Evolutionary conservation across 2,797 vertebrate genomes (phyloP).

Genomic region (Oryzias dopingdopingensis): DNA sequence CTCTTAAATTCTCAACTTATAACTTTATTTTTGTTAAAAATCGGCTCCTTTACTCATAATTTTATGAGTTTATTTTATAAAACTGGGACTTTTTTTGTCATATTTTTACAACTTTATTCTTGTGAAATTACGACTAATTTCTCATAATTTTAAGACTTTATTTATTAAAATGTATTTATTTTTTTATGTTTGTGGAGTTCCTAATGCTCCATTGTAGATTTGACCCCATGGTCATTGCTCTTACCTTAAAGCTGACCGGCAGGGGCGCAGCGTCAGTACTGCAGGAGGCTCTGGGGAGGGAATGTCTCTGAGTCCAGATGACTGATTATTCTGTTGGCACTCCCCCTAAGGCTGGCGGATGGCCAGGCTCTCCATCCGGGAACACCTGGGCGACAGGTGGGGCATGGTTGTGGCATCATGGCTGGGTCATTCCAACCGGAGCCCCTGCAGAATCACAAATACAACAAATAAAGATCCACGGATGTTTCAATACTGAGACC

Average conservation of each 20-base stretch:
- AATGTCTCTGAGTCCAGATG: constrained; percentile 50
- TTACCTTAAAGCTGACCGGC: constrained; percentile 35
- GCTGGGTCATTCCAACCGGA: constrained; percentile 69
- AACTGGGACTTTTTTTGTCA: too few species aligned
- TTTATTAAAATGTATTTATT: too few species aligned
- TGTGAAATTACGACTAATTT: too few species aligned
- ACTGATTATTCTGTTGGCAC: constrained; percentile 53
- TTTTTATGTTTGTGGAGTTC: too few species aligned
- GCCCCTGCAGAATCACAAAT: constrained; percentile 37
- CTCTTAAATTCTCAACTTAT: too few species aligned
- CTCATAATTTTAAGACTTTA: too few species aligned
- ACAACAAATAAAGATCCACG: constrained; percentile 13
- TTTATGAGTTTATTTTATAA: too few species aligned
- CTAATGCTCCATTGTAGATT: too few species aligned
- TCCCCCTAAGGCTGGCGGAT: constrained; percentile 62
- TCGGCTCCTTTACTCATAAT: too few species aligned
- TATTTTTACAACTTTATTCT: too few species aligned
- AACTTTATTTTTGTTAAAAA: too few species aligned
- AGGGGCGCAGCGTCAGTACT: constrained; percentile 69
- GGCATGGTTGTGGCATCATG: constrained; percentile 70
- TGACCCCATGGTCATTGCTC: too few species aligned
- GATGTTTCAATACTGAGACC: not conserved
- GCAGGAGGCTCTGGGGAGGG: constrained; percentile 41
- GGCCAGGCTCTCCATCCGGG: constrained; percentile 66
- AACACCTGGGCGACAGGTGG: constrained; percentile 62